Evolutionary conservation across 2,888 invertebrate genomes (phyloP).

Genomic region (Leptodirus hochenwartii): DNA sequence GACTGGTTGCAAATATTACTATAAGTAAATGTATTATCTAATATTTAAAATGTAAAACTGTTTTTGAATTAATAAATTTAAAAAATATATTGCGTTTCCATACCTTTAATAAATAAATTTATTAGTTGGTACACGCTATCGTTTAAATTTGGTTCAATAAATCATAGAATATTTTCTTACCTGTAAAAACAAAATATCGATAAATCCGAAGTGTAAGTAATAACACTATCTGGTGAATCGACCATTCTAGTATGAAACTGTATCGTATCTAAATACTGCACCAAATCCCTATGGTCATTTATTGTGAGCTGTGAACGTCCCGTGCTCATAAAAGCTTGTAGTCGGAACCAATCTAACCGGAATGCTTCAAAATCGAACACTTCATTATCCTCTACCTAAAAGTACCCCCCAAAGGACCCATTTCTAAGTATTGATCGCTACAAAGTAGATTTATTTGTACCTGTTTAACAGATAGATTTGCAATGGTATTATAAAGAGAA

Average conservation of each 20-base stretch:
- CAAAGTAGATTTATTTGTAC: no score
- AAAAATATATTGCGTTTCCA: no score
- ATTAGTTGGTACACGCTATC: no score
- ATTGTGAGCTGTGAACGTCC: slow-evolving; percentile 62
- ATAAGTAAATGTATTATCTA: no score
- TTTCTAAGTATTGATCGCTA: no score
- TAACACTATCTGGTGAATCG: slow-evolving; percentile 90
- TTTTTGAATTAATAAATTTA: no score
- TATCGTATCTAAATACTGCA: slow-evolving; percentile 84
- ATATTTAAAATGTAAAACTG: no score
- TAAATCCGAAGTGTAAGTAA: slow-evolving; percentile 92
- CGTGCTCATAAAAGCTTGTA: slow-evolving; percentile 86
- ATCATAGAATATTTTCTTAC: no score
- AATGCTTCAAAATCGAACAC: slow-evolving; percentile 90
- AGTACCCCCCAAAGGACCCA: no score
- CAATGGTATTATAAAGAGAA: slow-evolving; percentile 77
- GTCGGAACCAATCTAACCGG: slow-evolving; percentile 90
- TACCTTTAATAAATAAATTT: no score
- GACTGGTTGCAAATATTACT: no score
- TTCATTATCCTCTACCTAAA: slow-evolving; percentile 91
- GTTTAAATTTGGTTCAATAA: no score
- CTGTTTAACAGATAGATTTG: slow-evolving; percentile 76
- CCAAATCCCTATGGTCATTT: slow-evolving; percentile 69
- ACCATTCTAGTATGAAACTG: slow-evolving; percentile 97
- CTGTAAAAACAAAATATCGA: slow-evolving; percentile 97